Evolutionary conservation across 1,140 invertebrate species (phyloP), one percentile per base, ranked within the genome.

Genomic region (Cherax quadricarinatus): DNA sequence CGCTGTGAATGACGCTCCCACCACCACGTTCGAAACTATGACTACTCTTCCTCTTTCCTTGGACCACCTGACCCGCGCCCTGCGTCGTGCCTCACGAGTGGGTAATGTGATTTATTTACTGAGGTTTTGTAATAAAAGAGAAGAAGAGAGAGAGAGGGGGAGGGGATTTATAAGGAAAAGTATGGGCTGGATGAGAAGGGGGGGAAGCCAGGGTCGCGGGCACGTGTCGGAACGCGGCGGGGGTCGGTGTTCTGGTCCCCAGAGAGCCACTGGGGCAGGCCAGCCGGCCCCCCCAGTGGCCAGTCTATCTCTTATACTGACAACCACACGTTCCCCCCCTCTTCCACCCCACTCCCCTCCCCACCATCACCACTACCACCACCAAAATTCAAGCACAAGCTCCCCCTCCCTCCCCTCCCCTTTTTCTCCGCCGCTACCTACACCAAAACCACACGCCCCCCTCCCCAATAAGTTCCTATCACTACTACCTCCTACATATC

Each of bases 291-390:
- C 30, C 89, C 89, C 89, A 81, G 87, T 89, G 87, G 87, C 87
- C 87, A 89, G 87, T 89, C 87, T 89, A 89, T 89, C 87, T 89
- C 87, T 89, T 89, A 89, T 82, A 89, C 87, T 89, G 87, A 89
- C 87, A 89, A 89, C 87, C 88, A 83, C 66, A 83, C 66, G 60
- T 41, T 62, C 87, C 30, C 87, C n/a, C 24, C 87, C 18, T 60
- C 81, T 57, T 21, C 75, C 87, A 24, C 6, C 79, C 53, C 75
- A 53, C 75, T 60, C 73, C 30, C 41, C 70, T 12, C n/a, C 18
- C 24, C 73, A 24, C 41, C 73, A 30, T 70, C 78, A 73, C n/a
- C 41, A n/a, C 41, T n/a, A 16, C 14, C 48, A 41, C 66, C 57
- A 9, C 53, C 49, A 18, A 60, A 21, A 30, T 16, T 51, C 49